Base-by-base conservation (phyloP, 2,888 invertebrate genomes). In the Nysson spinosus region DNA sequence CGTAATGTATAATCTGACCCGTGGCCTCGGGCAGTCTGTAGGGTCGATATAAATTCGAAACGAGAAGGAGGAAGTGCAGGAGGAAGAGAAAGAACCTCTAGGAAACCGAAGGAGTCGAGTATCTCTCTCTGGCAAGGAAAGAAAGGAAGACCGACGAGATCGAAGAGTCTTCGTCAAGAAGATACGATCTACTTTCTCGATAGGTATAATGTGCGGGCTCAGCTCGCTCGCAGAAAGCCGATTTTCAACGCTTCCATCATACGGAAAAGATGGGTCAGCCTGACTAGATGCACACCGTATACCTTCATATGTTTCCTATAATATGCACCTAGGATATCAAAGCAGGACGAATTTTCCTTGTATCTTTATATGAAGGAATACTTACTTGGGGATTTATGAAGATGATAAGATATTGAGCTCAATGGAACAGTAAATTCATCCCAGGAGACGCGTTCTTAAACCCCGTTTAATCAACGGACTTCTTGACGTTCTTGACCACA, bases 1-100 rank as follows among this genome's bases (percentile, higher is more conserved):
- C 42, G 55, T 65, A 68, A 72, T 69, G 56, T 75, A 69, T 67
- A 75, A 75, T 75, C 75, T 64, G 61, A 68, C 52, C 71, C 51
- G 50, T 64, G 73, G 65, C 73, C 65, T 47, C 37, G 56, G 73
- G 73, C 71, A 55, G 60, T 62, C 64, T 43, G 49, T 39, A 39
- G 47, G 54, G 32, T 52, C 56, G 65, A 65, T 74, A 63, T 52
- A 69, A 71, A 69, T 61, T 64, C 50, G 65, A 57, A 60, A 44
- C 57, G 30, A 40, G 51, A 43, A 14, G 17, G 26, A 30, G 16
- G 14, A n/a, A 9, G 30, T 20, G 4, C 19, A 17, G 54, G 3
- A 39, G 14, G 28, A 26, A 19, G 16, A 37, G 47, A 32, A 30
- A 12, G 7, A 43, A 17, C 32, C n/a, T n/a, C n/a, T n/a, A n/a